Evolutionary conservation across 1,140 invertebrate genomes (phyloP).

Genomic region (Dendroctonus valens): DNA sequence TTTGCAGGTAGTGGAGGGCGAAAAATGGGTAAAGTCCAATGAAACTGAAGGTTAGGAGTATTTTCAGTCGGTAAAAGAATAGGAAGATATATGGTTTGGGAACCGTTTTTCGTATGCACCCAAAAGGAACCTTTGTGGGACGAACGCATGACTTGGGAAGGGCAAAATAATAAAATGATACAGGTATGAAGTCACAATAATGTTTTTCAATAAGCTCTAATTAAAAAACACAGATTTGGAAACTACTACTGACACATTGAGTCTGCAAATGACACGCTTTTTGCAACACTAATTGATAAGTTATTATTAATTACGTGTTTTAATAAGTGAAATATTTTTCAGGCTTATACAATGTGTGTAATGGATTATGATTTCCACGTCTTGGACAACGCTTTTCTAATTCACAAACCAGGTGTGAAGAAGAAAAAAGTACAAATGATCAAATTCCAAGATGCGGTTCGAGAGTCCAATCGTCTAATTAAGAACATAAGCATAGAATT

Average conservation of each 20-base stretch:
- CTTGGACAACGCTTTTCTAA: constrained; percentile 82
- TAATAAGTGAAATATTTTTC: constrained; percentile 8
- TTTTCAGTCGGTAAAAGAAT: constrained; percentile 49
- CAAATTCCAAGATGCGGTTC: constrained; percentile 21
- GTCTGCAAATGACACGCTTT: not conserved
- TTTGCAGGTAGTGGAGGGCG: constrained; percentile 21
- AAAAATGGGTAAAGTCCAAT: constrained; percentile 43
- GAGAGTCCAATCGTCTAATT: constrained; percentile 18
- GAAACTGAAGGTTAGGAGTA: constrained; percentile 38
- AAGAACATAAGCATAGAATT: constrained; percentile 17
- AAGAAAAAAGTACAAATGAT: constrained; percentile 35
- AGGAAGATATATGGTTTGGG: constrained; percentile 54
- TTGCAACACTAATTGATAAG: not conserved
- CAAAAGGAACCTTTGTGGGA: constrained; percentile 61
- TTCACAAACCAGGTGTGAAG: constrained; percentile 83
- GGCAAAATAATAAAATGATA: no score
- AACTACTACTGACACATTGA: not conserved
- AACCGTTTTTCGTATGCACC: constrained; percentile 63
- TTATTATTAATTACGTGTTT: not conserved
- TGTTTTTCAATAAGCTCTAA: no score
- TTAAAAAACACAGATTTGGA: no score
- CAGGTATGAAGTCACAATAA: no score
- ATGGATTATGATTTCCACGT: constrained; percentile 86
- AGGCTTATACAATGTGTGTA: constrained; percentile 83
- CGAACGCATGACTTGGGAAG: no score